Evolutionary conservation across 2,797 vertebrate genomes (phyloP), one percentile per base, ranked within the genome.

Genomic region (Chromis chromis): DNA sequence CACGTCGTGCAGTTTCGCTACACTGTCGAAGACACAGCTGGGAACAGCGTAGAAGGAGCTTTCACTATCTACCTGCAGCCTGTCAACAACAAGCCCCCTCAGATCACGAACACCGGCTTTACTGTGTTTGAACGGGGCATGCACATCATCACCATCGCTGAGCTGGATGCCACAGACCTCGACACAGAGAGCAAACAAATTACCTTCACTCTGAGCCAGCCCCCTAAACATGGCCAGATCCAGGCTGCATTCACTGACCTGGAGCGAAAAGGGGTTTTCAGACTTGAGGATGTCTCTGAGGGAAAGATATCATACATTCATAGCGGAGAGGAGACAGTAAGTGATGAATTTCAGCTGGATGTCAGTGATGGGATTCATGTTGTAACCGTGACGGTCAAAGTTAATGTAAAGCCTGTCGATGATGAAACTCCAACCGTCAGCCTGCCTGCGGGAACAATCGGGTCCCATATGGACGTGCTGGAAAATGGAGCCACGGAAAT

Each of bases 51-150:
- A 0, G 85, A 94, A 50, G 97, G 97, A 4, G 91, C 92, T n/a
- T 98, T 98, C 72, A 96, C 94, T 0, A 93, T 99, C 63, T 96
- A 96, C 76, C 75, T 99, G 42, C 95, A 98, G 81, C 97, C 98
- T 0, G 95, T 97, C 74, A 95, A 99, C 92, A 98, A 98, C 85
- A 98, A 97, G 76, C 97, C 98, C 6, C 97, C 98, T 0, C 95
- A 96, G 91, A 96, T 99, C 65, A 97, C 95, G 48, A 99, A 98
- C 86, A 96, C 96, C 0, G 98, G 97, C 78, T 97, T 99, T n/a
- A 85, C 91, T 0, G 86, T 98, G 65, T 90, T 93, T 61, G 96
- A 97, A 76, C 94, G 91, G 6, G 95, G 95, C 55, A 92, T 92
- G 55, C 96, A 97, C 65, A 69, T 96, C 65, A 77, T 99, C 56